These are phyloP conservation scores for Ectemnius cavifrons DNA, from an alignment of 2,888 invertebrate genomes.

Conservation along the genomic window DNA sequence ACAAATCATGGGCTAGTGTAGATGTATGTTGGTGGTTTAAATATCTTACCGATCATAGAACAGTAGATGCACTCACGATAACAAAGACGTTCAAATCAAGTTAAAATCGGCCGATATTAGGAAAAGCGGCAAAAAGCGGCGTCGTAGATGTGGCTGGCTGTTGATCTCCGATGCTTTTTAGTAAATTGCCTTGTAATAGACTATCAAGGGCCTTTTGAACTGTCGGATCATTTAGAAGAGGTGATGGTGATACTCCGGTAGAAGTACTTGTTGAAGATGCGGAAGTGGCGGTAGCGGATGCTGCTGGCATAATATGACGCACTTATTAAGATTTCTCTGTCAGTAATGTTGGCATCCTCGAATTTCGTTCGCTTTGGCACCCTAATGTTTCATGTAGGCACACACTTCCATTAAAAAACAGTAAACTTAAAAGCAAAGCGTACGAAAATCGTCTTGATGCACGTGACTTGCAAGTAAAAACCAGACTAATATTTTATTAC, in stretches of 20 bases:
- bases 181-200: constrained; percentile 81
- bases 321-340: constrained; percentile 52
- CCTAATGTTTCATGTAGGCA: constrained; percentile 22
- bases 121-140: constrained; percentile 75
- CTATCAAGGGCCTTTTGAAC: constrained; percentile 90
- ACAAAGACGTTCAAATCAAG: constrained; percentile 9
- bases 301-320: constrained; percentile 72
- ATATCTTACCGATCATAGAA: no score
- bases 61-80: not conserved
- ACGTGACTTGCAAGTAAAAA: no score
- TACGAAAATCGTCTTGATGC: constrained; percentile 51
- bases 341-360: constrained; percentile 31
- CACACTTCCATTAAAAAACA: constrained; percentile 27
- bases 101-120: constrained; percentile 75
- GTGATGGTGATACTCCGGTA: constrained; percentile 77
- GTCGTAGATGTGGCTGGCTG: constrained; percentile 64
- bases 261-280: constrained; percentile 64
- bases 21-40: no score
- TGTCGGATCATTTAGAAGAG: constrained; percentile 86
- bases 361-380: constrained; percentile 58
- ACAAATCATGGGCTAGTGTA: no score
- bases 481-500: no score
- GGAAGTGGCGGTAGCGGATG: constrained; percentile 63
- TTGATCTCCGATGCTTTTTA: constrained; percentile 79
- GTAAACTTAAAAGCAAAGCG: constrained; percentile 45